Percentiles rank a stretch among this genome's conserved stretches.
Conservation (phyloP, 2,113 vertebrate genomes). For the Lamprologus lemairii region DNA sequence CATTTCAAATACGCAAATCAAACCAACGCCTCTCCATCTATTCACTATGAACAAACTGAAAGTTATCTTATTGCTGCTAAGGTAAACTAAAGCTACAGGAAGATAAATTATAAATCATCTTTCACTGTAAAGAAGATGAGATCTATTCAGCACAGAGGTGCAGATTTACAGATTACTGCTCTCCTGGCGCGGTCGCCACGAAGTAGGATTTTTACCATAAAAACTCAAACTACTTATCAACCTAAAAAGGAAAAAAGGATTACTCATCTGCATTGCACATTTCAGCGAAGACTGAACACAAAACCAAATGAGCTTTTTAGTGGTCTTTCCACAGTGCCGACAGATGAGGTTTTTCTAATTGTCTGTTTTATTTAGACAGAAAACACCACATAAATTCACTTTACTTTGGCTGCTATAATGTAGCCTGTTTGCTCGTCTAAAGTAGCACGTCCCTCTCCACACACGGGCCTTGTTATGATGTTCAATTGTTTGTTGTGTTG, state of each 20-base stretch:
- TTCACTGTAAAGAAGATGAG: background rate
- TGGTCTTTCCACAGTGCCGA: background rate
- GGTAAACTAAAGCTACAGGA: background rate
- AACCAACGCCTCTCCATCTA: background rate
- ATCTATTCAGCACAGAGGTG: background rate
- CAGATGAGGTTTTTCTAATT: background rate
- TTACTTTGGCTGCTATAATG: background rate
- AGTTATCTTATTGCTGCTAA: background rate
- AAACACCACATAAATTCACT: background rate
- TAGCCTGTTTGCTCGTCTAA: background rate
- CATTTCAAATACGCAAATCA: accelerated
- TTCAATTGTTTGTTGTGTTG: background rate
- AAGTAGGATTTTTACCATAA: background rate
- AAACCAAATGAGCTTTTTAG: background rate
- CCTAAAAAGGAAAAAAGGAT: background rate
- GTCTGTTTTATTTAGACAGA: background rate
- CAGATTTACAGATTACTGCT: background rate
- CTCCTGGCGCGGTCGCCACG: accelerated
- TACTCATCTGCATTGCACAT: background rate
- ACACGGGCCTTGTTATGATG: background rate
- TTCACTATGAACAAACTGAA: background rate
- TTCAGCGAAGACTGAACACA: background rate
- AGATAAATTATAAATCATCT: background rate
- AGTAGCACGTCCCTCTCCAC: background rate
- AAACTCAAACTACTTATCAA: background rate